Evolutionary conservation across 2,113 vertebrate species (phyloP), one percentile per base, ranked within the genome.

Genomic region (Platichthys stellatus): DNA sequence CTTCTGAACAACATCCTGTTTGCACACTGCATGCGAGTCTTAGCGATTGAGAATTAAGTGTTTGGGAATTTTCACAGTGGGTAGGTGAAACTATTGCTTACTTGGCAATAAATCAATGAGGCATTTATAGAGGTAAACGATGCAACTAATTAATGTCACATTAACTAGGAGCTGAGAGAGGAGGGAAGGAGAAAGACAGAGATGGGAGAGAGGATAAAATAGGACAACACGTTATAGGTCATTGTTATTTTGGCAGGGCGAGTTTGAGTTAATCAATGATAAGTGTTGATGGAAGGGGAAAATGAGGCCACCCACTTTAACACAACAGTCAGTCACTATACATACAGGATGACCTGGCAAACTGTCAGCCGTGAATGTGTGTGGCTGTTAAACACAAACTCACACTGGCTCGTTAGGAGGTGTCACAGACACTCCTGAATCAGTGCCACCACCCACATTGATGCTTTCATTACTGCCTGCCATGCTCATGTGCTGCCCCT

Each of bases 101-200:
- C 67, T 54, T 54, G 51, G 51, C 74, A 76, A 85, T 87, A 81
- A 87, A 88, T 93, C 89, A 86, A 88, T 90, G 69, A 66, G 9
- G 75, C 70, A 67, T 74, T 82, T 80, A 81, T 79, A 66, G 73
- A 84, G 76, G 81, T 88, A 88, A 91, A 91, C 28, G 28, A 83
- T 82, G 71, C 71, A 81, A 76, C 84, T 91, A 86, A 88, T 92
- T 93, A 90, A 77, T 80, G 72, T 76, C 66, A 60, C 70, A 60
- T 85, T 85, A 86, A 86, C 86, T 83, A 88, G 64, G 75, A 69
- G 61, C 53, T 40, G 31, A 76, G 69, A 69, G 51, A 31, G 28
- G 56, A 51, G 28, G 43, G 13, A 58, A 40, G 24, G 35, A 57
- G 63, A 65, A 11, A 40, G 49, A 21, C 11, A 59, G 71, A 74